Evolutionary conservation across 2,888 invertebrate genomes (phyloP).

Genomic region (Nasonia oneida): DNA sequence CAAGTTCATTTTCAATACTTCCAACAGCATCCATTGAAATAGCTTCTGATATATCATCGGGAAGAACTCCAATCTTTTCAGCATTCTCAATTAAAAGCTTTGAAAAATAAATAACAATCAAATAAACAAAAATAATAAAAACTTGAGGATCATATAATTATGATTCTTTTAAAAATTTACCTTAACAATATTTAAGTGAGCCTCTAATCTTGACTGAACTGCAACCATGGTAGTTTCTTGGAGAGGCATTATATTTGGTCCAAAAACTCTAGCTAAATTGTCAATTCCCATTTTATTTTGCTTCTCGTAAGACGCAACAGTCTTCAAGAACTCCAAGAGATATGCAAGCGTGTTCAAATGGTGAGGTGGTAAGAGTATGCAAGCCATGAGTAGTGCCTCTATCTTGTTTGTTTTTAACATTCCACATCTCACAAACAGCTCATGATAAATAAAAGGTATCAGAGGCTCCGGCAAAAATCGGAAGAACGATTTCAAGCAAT

Average conservation of each 20-base stretch:
- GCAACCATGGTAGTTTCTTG: constrained; percentile 82
- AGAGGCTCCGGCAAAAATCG: constrained; percentile 92
- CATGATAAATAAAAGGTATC: constrained; percentile 87
- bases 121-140: constrained; percentile 28
- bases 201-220: constrained; percentile 84
- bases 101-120: constrained; percentile 64
- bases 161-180: constrained; percentile 74
- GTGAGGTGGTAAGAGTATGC: constrained; percentile 87
- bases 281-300: constrained; percentile 91
- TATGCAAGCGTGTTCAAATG: constrained; percentile 90
- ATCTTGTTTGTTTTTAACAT: constrained; percentile 82
- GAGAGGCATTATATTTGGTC: constrained; percentile 92
- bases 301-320: constrained; percentile 85
- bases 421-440: constrained; percentile 86
- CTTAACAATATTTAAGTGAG: constrained; percentile 87
- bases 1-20: constrained; percentile 72
- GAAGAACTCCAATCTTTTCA: constrained; percentile 86
- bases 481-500: constrained; percentile 91
- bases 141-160: constrained; percentile 16
- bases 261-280: constrained; percentile 92
- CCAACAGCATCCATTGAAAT: constrained; percentile 72
- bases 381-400: constrained; percentile 85
- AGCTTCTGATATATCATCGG: constrained; percentile 82
- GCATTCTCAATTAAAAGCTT: constrained; percentile 90
- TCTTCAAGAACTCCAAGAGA: constrained; percentile 89